Percentiles rank a stretch among this genome's conserved stretches.
phyloP scores from a whole-genome alignment of 2,113 vertebrate genomes.

The Patagioenas fasciata region DNA sequence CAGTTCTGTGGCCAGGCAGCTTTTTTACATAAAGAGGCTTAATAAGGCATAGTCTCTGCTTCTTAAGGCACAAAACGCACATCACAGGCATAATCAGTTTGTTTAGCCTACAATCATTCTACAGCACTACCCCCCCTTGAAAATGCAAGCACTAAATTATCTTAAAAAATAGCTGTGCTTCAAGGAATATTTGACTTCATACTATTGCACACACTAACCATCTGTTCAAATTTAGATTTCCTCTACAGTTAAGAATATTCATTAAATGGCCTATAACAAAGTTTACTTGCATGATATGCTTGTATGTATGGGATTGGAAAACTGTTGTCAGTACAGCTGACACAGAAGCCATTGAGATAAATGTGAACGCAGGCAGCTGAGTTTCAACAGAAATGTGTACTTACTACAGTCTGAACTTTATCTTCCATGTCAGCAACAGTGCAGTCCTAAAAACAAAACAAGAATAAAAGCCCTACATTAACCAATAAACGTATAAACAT shows the following conservation, averaged over 20 bases:
- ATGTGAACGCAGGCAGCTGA: neutral
- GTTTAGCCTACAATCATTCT: neutral
- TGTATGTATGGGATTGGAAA: neutral
- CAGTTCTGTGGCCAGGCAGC: neutral
- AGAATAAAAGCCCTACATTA: neutral
- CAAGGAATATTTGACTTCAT: neutral
- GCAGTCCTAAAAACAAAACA: conserved; percentile 83
- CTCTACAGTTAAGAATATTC: neutral
- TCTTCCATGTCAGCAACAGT: conserved; percentile 96
- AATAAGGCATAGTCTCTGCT: neutral
- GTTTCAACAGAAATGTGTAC: conserved; percentile 66
- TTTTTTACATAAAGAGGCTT: neutral
- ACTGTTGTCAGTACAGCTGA: neutral
- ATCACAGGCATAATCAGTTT: neutral
- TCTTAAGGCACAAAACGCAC: neutral
- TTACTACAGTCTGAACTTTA: conserved; percentile 94
- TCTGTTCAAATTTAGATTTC: neutral
- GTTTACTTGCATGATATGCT: neutral
- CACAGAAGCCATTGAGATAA: rapidly evolving
- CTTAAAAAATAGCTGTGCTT: neutral
- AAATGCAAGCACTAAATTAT: neutral
- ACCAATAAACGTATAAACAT: neutral
- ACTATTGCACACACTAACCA: neutral
- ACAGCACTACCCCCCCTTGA: neutral
- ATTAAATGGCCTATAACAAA: neutral